Evolutionary conservation across 1,140 invertebrate species (phyloP).

Genomic region (Bombus breviceps): DNA sequence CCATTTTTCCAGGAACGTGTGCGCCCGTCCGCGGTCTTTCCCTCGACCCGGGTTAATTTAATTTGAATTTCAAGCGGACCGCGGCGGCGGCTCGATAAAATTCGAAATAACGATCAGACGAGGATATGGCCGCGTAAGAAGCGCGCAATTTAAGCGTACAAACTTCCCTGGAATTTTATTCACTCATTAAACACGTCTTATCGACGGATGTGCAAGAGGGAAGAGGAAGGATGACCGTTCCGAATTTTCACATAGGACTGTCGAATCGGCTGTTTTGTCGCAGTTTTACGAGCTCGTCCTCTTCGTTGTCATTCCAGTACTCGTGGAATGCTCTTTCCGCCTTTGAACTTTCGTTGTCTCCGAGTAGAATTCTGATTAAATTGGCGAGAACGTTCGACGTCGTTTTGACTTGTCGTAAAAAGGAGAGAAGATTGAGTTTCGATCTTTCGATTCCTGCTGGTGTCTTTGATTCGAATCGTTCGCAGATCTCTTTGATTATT

Average conservation of each 20-base stretch:
- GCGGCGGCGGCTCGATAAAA: constrained; percentile 14
- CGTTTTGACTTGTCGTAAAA: background rate
- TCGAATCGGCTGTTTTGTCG: background rate
- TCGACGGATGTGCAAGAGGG: background rate
- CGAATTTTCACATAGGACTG: background rate
- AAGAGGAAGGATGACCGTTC: too few relatives aligned
- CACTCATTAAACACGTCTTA: constrained; percentile 40
- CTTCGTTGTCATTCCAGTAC: background rate
- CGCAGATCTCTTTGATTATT: background rate
- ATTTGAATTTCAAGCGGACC: constrained; percentile 41
- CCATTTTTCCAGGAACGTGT: background rate
- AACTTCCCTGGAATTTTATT: constrained; percentile 23
- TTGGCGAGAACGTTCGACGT: too few relatives aligned
- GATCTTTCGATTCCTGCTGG: background rate
- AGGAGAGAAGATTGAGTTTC: background rate
- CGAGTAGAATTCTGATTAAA: too few relatives aligned
- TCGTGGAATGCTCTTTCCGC: background rate
- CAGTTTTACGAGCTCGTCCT: constrained; percentile 7
- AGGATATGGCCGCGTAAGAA: background rate
- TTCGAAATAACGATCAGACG: constrained; percentile 34
- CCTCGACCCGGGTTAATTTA: constrained; percentile 9
- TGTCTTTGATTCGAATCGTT: background rate
- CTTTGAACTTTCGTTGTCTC: too few relatives aligned
- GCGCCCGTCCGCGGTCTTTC: background rate
- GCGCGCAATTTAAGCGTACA: background rate